Conservation (phyloP, 2,888 invertebrate genomes). For the Leptopilina myrica region DNA sequence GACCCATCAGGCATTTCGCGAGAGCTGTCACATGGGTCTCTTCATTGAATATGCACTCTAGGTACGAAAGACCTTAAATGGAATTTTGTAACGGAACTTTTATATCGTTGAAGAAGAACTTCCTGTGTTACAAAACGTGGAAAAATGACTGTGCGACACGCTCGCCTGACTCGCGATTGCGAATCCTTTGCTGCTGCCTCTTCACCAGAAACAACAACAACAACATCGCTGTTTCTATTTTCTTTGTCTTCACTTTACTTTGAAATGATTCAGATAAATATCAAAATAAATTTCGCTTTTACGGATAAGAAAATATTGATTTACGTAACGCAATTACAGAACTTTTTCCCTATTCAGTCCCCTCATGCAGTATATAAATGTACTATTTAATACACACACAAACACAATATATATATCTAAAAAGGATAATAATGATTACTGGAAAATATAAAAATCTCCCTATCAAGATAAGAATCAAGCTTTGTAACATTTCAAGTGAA, state of each 20-base stretch:
- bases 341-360: not conserved
- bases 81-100: constrained; percentile 58
- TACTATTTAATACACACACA: too few relatives aligned
- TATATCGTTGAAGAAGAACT: constrained; percentile 42
- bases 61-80: constrained; percentile 53
- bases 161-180: constrained; percentile 26
- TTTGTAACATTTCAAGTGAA: constrained; percentile 24
- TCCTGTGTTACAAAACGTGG: constrained; percentile 43
- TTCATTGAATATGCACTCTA: constrained; percentile 52
- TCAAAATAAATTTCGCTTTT: constrained; percentile 3
- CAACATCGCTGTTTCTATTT: not conserved
- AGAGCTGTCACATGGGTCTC: constrained; percentile 31
- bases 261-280: constrained; percentile 1
- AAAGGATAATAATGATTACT: not conserved
- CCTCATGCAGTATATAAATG: too few relatives aligned
- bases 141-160: constrained; percentile 37
- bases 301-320: not conserved
- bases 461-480: constrained; percentile 19
- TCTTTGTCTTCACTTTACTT: not conserved
- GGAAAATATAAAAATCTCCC: not conserved
- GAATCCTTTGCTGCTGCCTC: not conserved
- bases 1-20: constrained; percentile 45
- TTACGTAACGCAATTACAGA: constrained; percentile 1
- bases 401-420: too few relatives aligned
- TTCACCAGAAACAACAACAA: not conserved